phyloP scores from a whole-genome alignment of 2,797 vertebrate species.

The Chiloscyllium punctatum region DNA sequence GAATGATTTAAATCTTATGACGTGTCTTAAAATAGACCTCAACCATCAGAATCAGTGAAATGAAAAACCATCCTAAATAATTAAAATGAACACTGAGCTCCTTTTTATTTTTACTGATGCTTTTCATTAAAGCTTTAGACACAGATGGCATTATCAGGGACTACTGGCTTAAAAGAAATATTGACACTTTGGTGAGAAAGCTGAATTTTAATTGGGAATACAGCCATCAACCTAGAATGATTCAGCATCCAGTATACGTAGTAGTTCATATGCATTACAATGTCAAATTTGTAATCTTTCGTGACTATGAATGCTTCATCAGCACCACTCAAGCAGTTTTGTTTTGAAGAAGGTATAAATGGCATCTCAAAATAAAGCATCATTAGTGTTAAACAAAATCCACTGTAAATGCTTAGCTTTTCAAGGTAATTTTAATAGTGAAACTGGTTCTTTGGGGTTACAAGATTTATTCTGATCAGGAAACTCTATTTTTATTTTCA shows the following conservation, averaged over 20 bases:
- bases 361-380: not conserved
- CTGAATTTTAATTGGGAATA: not conserved
- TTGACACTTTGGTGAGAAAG: not conserved
- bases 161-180: not conserved
- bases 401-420: not conserved
- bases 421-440: not conserved
- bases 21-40: not conserved
- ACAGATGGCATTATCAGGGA: not conserved
- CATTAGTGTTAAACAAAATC: not conserved
- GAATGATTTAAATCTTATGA: not conserved
- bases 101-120: not conserved
- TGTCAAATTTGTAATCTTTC: not conserved
- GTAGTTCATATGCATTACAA: not conserved
- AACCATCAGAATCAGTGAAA: not conserved
- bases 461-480: not conserved
- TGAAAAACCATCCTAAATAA: no score
- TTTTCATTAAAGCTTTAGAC: not conserved
- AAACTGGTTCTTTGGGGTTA: not conserved
- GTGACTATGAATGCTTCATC: not conserved
- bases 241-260: not conserved
- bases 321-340: not conserved
- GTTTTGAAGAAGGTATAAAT: not conserved
- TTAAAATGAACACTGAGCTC: no score
- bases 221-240: not conserved
- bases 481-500: not conserved